A percentile compares a stretch with the other conserved stretches of the same genome.
These are phyloP conservation scores for Cricetomys ansorgei DNA, from an alignment of 2,113 vertebrate genomes.

Conservation along the genomic window DNA sequence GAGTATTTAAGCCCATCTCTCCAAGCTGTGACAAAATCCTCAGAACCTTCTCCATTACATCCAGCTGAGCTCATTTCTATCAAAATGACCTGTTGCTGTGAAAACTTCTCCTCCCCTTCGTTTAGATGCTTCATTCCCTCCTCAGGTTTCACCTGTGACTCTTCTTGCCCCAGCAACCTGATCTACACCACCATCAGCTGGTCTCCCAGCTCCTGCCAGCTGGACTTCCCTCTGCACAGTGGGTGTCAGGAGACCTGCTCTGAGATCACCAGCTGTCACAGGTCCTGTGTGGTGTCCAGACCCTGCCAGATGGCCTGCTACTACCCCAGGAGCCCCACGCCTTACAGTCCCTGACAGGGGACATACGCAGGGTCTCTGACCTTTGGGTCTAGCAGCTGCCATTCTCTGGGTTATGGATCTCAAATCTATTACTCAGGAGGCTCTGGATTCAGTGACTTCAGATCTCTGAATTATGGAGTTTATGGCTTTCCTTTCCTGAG, in stretches of 20 bases:
- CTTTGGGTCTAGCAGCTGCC: neutral
- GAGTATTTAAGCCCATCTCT: neutral
- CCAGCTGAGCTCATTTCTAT: neutral
- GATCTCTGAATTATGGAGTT: neutral
- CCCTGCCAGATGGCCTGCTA: neutral
- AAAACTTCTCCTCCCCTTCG: neutral
- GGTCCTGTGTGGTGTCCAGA: neutral
- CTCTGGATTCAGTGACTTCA: neutral
- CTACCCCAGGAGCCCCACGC: neutral
- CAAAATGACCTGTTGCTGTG: slow-evolving; percentile 23
- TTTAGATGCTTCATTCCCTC: rapidly evolving
- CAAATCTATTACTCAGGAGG: neutral
- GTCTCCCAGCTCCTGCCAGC: neutral
- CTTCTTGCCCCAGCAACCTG: neutral
- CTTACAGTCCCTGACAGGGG: neutral
- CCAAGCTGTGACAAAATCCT: neutral
- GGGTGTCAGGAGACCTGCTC: neutral
- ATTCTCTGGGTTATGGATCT: neutral
- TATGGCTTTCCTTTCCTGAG: neutral
- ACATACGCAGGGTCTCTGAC: neutral
- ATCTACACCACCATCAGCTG: neutral
- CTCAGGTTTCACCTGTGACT: neutral
- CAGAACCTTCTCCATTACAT: neutral
- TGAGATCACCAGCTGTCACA: neutral
- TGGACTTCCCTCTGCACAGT: too few species aligned